Percentiles rank a stretch among this genome's conserved stretches.
Evolutionary conservation across 2,797 vertebrate genomes (phyloP).

Genomic region (Mus minutoides): DNA sequence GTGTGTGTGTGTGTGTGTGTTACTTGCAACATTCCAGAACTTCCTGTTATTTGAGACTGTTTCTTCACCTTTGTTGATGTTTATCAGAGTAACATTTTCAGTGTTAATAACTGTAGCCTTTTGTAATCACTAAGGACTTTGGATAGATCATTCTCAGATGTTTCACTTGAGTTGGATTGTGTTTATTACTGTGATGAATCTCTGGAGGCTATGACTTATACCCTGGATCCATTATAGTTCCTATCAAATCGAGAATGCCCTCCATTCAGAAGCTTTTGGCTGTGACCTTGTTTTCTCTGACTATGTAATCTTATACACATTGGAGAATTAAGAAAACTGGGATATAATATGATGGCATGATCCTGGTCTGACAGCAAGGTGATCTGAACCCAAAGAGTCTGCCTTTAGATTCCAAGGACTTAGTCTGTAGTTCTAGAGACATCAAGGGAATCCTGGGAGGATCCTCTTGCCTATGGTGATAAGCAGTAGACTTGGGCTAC

Average conservation of each 20-base stretch:
- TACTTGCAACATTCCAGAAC: neutral
- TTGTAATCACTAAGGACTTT: neutral
- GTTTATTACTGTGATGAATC: neutral
- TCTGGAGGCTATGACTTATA: neutral
- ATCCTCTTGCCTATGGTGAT: neutral
- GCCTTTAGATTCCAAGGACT: neutral
- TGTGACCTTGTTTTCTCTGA: neutral
- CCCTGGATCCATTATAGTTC: neutral
- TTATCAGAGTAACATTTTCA: neutral
- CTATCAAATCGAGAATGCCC: too few relatives aligned
- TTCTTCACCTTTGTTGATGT: neutral
- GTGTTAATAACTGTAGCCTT: neutral
- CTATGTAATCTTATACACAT: neutral
- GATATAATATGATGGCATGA: neutral
- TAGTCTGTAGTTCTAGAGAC: neutral
- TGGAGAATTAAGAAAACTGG: neutral
- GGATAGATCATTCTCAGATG: neutral
- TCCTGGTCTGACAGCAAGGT: neutral
- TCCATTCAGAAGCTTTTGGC: neutral
- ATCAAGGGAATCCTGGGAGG: neutral
- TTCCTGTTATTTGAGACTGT: neutral
- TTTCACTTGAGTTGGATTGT: neutral
- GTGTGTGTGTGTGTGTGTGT: neutral
- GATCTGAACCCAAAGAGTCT: neutral
- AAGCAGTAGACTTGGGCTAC: neutral